Conservation (phyloP, 2,888 invertebrate genomes). For the Andrena haemorrhoa region DNA sequence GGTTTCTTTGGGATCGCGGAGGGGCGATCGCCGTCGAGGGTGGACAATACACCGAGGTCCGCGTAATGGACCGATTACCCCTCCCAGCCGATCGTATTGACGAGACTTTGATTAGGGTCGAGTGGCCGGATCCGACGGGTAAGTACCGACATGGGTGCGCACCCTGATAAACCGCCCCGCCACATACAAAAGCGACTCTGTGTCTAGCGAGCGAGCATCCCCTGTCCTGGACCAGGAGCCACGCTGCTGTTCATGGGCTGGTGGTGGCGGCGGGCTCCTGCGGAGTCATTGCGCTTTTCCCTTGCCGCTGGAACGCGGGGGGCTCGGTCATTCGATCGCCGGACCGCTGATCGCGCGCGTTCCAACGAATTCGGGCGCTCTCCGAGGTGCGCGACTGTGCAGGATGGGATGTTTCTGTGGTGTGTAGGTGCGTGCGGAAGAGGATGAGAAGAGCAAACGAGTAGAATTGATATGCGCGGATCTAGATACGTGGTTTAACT, state of each 20-base stretch:
- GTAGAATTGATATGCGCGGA: neutral
- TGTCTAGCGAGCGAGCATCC: constrained; percentile 58
- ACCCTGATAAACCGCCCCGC: constrained; percentile 72
- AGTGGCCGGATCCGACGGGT: constrained; percentile 84
- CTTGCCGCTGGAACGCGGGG: neutral
- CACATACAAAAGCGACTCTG: constrained; percentile 56
- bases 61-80: constrained; percentile 85
- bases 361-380: no score
- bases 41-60: constrained; percentile 81
- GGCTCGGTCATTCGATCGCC: constrained; percentile 26
- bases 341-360: constrained; percentile 31
- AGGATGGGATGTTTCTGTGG: neutral
- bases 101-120: constrained; percentile 85
- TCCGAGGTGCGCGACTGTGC: no score
- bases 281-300: constrained; percentile 56
- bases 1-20: constrained; percentile 61
- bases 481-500: neutral
- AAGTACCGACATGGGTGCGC: constrained; percentile 76
- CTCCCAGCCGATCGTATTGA: constrained; percentile 83
- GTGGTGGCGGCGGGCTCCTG: constrained; percentile 28
- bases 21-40: constrained; percentile 67
- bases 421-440: neutral
- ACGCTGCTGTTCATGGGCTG: constrained; percentile 10
- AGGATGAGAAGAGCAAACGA: neutral
- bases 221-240: constrained; percentile 2